Percentiles rank a stretch among this genome's conserved stretches.
phyloP scores from a whole-genome alignment of 2,113 vertebrate species.

The Podarcis raffonei region DNA sequence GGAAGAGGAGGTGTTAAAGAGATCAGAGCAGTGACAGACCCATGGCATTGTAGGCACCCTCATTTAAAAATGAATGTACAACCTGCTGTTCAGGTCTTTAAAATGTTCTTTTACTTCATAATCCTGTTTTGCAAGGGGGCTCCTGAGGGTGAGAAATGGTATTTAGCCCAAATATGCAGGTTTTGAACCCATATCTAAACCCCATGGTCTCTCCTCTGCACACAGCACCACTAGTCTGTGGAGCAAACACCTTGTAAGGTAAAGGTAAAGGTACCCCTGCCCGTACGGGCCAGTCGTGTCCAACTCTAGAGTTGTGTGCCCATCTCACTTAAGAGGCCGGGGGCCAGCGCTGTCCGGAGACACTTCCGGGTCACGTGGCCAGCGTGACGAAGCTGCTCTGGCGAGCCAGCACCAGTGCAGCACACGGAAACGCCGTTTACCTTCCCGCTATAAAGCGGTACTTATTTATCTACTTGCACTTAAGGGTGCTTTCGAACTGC shows the following conservation, averaged over 20 bases:
- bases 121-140: neutral
- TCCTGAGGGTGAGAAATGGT: neutral
- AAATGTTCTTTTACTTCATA: neutral
- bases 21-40: neutral
- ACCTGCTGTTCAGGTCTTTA: neutral
- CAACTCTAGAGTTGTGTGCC: no score
- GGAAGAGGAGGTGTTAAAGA: neutral
- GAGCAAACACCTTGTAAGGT: neutral
- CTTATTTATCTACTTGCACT: no score
- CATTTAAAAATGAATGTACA: neutral
- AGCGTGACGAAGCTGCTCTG: no score
- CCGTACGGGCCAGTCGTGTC: no score
- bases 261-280: no score
- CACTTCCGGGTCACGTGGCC: no score
- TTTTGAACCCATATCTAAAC: neutral
- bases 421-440: no score
- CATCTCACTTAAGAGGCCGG: no score
- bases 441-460: no score
- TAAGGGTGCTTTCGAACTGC: no score
- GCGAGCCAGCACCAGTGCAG: no score
- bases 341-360: no score
- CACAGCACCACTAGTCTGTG: neutral
- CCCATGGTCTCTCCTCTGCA: neutral
- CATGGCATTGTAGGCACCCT: neutral
- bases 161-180: neutral